Evolutionary conservation across 2,113 vertebrate species (phyloP).

Genomic region (Vireo altiloquus): DNA sequence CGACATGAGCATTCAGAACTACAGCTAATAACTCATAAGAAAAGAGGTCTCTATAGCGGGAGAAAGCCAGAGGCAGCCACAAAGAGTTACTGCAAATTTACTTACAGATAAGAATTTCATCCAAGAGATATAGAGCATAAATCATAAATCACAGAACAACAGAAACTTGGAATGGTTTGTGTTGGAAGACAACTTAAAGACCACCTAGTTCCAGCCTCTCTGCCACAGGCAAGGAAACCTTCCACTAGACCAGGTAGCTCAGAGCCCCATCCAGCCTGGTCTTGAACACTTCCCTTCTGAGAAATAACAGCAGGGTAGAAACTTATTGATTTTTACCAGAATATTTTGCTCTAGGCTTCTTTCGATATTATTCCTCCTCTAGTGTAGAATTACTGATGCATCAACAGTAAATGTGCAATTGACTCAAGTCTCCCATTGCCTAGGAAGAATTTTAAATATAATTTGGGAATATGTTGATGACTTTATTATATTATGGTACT

Average conservation of each 20-base stretch:
- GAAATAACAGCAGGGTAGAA: background rate
- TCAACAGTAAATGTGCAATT: slow-evolving; percentile 3
- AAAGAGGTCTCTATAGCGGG: background rate
- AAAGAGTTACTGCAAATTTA: background rate
- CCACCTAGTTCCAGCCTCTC: background rate
- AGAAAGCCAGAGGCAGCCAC: background rate
- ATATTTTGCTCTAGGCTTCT: background rate
- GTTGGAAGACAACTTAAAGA: background rate
- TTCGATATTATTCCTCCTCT: background rate
- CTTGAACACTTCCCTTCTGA: background rate
- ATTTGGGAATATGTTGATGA: slow-evolving; percentile 49
- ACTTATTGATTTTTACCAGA: background rate
- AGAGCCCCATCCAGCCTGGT: background rate
- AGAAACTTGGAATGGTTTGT: background rate
- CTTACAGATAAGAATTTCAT: background rate
- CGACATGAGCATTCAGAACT: background rate
- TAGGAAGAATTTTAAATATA: slow-evolving; percentile 46
- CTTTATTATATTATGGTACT: slow-evolving; percentile 26
- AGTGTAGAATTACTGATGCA: background rate
- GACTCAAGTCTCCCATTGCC: background rate
- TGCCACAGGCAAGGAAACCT: background rate
- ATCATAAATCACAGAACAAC: background rate
- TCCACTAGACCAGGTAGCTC: background rate
- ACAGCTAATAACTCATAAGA: background rate
- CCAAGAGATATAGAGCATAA: background rate